Base-by-base conservation (phyloP, 2,888 invertebrate species). In the Agrotis clavis region DNA sequence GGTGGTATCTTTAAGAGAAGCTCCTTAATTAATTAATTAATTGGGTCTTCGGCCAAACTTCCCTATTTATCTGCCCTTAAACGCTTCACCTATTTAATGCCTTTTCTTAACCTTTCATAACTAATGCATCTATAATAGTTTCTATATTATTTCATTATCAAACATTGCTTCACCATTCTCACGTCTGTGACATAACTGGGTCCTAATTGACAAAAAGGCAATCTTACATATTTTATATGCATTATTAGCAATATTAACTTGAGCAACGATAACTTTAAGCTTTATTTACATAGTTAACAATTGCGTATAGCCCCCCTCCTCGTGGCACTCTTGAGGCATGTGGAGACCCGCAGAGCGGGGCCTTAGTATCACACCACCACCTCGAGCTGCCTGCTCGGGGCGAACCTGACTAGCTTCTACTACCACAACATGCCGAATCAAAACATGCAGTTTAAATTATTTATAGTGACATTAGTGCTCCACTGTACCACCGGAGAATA, bases 231-330 rank as follows among this genome's bases (percentile, higher is more conserved):
- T 75, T 76, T 72, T 53, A 77, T 77, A 79, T 76, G 69, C 65
- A 72, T 76, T 86, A 79, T 87, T 82, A 90, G 90, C 89, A 92
- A 91, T 91, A 89, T 88, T 90, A 90, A 87, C 89, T 91, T 91
- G 86, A 83, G 90, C 90, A 91, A 92, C 85, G 79, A 87, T 82
- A 93, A 92, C 90, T 93, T 94, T 90, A 93, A 91, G 87, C 90
- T 92, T 92, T 95, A 94, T 95, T 95, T 94, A 93, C 94, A 92
- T 93, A 93, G 92, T 90, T 91, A 89, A 92, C 92, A 93, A 95
- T 95, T 96, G 95, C 95, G 93, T 91, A 90, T 80, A 75, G 74
- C 90, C 90, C 96, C 95, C 95, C 96, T 90, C 95, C 92, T 91
- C 78, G 72, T 68, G 68, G 67, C 81, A 67, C 82, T 89, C 88